Base-by-base conservation (phyloP, 2,797 vertebrate species). In the Sarcophilus harrisii region DNA sequence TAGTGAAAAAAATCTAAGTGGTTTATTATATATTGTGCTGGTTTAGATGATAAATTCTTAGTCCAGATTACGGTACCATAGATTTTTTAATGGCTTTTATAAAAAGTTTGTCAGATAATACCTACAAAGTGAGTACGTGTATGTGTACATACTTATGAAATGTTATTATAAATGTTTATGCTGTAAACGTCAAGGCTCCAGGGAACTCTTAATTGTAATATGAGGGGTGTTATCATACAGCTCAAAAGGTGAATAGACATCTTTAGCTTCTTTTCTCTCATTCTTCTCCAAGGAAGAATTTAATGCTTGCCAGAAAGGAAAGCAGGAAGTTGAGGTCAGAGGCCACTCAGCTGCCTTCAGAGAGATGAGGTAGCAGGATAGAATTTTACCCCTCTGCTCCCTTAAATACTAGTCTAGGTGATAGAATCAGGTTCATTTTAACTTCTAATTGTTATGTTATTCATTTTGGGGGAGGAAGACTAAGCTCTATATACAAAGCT, bases 31-130 rank as follows among this genome's bases (percentile, higher is more conserved):
- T 92, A 73, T 90, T 60, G 30, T 92, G 73, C 62, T 93, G 66
- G 81, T 92, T 93, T 94, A 87, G 18, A 66, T 94, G 27, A 91
- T 91, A 66, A 93, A 16, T 45, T 91, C 58, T 92, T 94, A 49
- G n/a, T 87, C 96, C 38, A 93, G 62, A 55, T 30, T 32, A 60
- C 95, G 9, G 27, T 92, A 54, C n/a, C 8, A 5, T 21, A 1
- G n/a, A 92, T 94, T 58, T 28, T 92, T 94, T 59, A 95, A 21
- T n/a, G 1, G 32, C 2, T 91, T 18, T 93, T 91, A 59, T 16
- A 9, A 59, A 94, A 90, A 91, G 95, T 96, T 91, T 58, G 55
- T 30, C n/a, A 96, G 14, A 92, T 5, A 95, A 57, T 24, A 81
- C 18, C 18, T 38, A 45, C 66, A 38, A 8, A 24, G 10, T 45